A percentile compares a stretch with the other conserved stretches of the same genome.
Evolutionary conservation across 2,113 vertebrate genomes (phyloP).

Genomic region (Leucopsar rothschildi): DNA sequence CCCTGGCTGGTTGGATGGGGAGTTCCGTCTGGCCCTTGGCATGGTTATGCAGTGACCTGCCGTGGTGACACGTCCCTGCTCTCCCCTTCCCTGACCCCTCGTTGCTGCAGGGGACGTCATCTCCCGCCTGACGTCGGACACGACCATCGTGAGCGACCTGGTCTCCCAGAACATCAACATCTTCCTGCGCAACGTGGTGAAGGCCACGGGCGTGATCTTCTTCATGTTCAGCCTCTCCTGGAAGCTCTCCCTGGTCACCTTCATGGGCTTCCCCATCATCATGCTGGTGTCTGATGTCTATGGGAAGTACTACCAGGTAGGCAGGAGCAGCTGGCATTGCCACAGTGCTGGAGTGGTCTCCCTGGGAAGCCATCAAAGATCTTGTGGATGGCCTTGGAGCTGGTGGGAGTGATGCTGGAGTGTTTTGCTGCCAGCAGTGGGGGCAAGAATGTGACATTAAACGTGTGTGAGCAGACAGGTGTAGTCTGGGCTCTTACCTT

Average conservation of each 20-base stretch:
- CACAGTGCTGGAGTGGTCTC: fast-evolving
- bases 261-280: conserved; percentile 96
- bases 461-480: neutral
- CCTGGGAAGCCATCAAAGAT: fast-evolving
- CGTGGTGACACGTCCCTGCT: neutral
- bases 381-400: neutral
- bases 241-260: conserved; percentile 89
- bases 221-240: conserved; percentile 95
- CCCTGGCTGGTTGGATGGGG: neutral
- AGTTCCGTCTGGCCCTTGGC: neutral
- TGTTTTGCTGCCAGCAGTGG: neutral
- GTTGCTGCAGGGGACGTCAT: conserved; percentile 86
- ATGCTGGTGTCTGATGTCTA: conserved; percentile 86
- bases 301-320: conserved; percentile 93
- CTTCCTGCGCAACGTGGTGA: conserved; percentile 88
- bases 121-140: conserved; percentile 94
- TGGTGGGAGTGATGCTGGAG: neutral
- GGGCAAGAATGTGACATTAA: neutral
- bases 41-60: neutral
- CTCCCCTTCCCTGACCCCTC: neutral
- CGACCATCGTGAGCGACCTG: conserved; percentile 93
- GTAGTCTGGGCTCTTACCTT: neutral
- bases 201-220: conserved; percentile 81
- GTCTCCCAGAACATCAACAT: conserved; percentile 94
- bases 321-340: neutral